These are phyloP conservation scores for Hydrocynus forskahlii DNA, from an alignment of 2,797 vertebrate genomes.

Conservation along the genomic window DNA sequence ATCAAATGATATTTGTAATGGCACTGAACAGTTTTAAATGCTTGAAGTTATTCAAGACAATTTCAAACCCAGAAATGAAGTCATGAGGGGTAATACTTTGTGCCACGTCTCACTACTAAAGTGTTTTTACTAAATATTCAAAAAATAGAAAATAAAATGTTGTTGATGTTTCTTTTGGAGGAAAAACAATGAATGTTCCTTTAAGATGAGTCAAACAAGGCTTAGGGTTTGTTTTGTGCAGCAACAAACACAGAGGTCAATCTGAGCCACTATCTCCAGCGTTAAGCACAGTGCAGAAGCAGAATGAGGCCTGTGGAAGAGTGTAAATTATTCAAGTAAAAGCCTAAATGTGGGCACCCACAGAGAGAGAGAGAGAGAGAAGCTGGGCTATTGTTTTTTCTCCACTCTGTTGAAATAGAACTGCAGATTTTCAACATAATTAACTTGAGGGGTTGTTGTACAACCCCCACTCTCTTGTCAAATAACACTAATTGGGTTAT, in stretches of 20 bases:
- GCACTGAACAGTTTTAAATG: neutral
- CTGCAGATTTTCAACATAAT: conserved; percentile 47
- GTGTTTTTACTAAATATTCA: neutral
- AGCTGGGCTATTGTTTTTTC: conserved; percentile 43
- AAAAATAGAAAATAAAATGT: too few species aligned
- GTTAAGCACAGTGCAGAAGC: conserved; percentile 27
- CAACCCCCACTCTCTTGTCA: conserved; percentile 69
- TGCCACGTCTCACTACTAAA: conserved; percentile 3
- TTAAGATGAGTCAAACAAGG: conserved; percentile 27
- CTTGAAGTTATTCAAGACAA: too few species aligned
- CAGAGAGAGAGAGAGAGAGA: conserved; percentile 34
- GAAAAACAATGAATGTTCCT: neutral
- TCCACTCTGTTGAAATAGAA: conserved; percentile 58
- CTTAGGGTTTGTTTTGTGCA: conserved; percentile 27
- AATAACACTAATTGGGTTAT: conserved; percentile 79
- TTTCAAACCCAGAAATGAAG: neutral
- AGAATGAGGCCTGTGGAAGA: conserved; percentile 36
- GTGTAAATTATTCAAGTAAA: conserved; percentile 53
- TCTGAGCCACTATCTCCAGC: conserved; percentile 11
- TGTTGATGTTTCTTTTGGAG: neutral
- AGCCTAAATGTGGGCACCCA: conserved; percentile 39
- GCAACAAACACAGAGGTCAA: conserved; percentile 13
- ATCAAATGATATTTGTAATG: neutral
- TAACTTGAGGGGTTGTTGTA: conserved; percentile 67
- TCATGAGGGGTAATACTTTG: neutral